These are phyloP conservation scores for Andrena fulva DNA, from an alignment of 2,888 invertebrate species.

Conservation along the genomic window DNA sequence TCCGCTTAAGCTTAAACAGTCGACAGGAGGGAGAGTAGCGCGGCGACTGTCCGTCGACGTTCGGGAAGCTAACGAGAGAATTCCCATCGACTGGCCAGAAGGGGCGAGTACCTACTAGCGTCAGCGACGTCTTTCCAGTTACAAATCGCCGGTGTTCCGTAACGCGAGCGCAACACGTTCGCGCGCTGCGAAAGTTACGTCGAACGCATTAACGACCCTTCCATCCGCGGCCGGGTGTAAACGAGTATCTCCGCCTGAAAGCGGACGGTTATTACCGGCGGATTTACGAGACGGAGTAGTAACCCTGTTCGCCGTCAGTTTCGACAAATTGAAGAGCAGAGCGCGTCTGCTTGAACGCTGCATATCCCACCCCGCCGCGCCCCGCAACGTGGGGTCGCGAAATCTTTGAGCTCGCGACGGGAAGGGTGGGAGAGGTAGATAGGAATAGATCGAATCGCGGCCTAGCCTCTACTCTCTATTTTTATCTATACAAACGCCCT, in stretches of 20 bases:
- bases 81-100: constrained; percentile 15
- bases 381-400: not conserved
- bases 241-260: constrained; percentile 29
- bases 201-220: constrained; percentile 40
- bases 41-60: constrained; percentile 17
- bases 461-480: not conserved
- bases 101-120: not conserved
- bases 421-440: not conserved
- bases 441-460: not conserved
- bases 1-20: constrained; percentile 9
- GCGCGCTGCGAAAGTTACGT: constrained; percentile 32
- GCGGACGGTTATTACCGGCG: constrained; percentile 39
- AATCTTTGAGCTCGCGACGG: constrained; percentile 1
- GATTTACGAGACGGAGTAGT: constrained; percentile 42
- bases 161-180: constrained; percentile 17
- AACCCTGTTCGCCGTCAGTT: constrained; percentile 18
- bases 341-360: not conserved
- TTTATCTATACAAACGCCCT: not conserved
- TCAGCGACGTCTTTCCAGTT: constrained; percentile 39
- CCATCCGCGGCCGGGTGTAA: constrained; percentile 6
- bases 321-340: constrained; percentile 36
- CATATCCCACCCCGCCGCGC: too few species aligned
- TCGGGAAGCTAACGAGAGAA: constrained; percentile 42
- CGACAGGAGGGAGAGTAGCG: not conserved
- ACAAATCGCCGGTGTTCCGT: constrained; percentile 37